phyloP scores from a whole-genome alignment of 2,797 vertebrate species.

The Calcarius lapponicus region DNA sequence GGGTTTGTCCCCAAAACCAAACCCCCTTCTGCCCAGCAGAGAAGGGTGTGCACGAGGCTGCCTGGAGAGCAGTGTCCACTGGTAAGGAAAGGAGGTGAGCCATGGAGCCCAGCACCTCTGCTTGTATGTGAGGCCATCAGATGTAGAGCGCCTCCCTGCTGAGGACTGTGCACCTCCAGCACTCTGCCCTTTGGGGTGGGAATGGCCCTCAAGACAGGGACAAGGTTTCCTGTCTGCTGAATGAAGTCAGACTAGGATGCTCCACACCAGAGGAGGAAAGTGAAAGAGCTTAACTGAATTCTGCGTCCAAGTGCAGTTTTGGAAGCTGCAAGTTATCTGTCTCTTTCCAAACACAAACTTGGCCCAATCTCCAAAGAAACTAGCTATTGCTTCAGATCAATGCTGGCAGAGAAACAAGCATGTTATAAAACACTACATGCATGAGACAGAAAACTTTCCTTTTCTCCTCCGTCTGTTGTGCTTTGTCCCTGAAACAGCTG shows the following conservation, averaged over 20 bases:
- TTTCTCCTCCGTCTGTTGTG: background rate
- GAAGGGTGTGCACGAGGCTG: background rate
- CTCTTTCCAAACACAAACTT: conserved; percentile 28
- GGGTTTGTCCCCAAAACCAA: background rate
- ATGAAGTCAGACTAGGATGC: background rate
- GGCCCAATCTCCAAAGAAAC: conserved; percentile 4
- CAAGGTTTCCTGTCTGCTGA: background rate
- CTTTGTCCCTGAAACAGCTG: background rate
- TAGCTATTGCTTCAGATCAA: conserved; percentile 23
- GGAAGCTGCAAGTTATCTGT: background rate
- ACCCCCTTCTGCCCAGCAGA: rapidly evolving
- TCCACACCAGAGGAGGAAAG: background rate
- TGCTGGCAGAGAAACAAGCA: conserved; percentile 9
- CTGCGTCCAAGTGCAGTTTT: background rate
- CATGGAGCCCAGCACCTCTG: rapidly evolving
- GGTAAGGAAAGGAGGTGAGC: background rate
- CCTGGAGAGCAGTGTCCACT: background rate
- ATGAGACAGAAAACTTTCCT: background rate
- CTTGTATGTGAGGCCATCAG: background rate
- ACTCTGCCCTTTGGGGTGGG: rapidly evolving
- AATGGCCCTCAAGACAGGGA: background rate
- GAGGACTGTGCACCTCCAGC: background rate
- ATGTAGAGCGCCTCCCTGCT: background rate
- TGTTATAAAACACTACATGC: conserved; percentile 12
- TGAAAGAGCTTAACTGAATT: background rate